Evolutionary conservation across 2,113 vertebrate genomes (phyloP), one percentile per base, ranked within the genome.

Genomic region (Esox niger): DNA sequence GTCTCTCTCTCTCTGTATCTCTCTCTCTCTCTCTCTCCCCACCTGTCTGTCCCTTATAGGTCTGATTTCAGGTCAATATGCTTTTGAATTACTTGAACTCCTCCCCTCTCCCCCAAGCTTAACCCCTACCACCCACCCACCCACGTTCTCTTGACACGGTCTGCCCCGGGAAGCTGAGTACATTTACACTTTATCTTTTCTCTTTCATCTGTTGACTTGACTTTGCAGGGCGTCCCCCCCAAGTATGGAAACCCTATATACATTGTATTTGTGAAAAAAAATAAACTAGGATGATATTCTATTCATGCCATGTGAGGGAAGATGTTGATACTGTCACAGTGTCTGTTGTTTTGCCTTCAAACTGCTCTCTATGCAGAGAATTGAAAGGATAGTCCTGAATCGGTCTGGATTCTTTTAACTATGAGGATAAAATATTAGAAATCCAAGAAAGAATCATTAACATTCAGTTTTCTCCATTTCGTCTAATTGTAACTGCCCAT

Each of bases 61-160:
- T 85, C 81, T 81, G 81, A 81, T 74, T 81, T 85, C 79, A 83
- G 81, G 79, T 85, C 75, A 85, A 70, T 81, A 78, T 79, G 68
- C 70, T 76, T 82, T 78, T 76, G 76, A 72, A 77, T 86, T 86
- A 80, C 81, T 86, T 83, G 79, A 81, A 31, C 79, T 75, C 64
- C 69, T 74, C 77, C 76, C 69, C 77, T 55, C 60, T 65, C 69
- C 78, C 76, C 77, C 68, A 78, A 70, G 69, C 74, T 82, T 79
- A 78, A 66, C 64, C 63, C 70, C 70, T 38, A 20, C 29, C 23
- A 23, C 52, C 26, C 63, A 62, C 62, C 69, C 47, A 62, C 62
- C 69, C 47, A 64, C 66, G 67, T 74, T 75, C 79, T 65, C 46
- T 46, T 43, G 46, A 47, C 57, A 74, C 46, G 38, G 30, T n/a